Conservation (phyloP, 2,888 invertebrate genomes). For the Iselma pallidipennis region DNA sequence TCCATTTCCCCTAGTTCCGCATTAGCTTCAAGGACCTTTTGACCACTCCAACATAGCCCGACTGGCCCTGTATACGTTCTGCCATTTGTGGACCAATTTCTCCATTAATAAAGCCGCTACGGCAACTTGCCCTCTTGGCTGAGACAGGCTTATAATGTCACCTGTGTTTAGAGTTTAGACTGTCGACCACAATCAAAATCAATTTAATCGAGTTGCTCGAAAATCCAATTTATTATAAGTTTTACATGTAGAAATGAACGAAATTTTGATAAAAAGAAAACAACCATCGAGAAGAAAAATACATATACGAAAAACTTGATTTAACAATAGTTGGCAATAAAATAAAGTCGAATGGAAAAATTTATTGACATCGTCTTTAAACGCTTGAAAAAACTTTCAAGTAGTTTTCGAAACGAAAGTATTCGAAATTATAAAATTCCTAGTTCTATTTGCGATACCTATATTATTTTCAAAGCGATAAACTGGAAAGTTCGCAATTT, state of each 20-base stretch:
- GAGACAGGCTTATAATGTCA: too few species aligned
- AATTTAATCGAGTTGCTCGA: neutral
- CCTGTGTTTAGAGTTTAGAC: too few species aligned
- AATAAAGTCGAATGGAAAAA: conserved; percentile 22
- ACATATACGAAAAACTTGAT: neutral
- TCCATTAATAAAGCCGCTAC: too few species aligned
- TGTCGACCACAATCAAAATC: too few species aligned
- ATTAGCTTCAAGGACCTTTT: too few species aligned
- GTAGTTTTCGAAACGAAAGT: conserved; percentile 22
- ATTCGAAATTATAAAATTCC: conserved; percentile 17
- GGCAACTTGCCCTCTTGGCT: too few species aligned
- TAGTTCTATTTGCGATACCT: conserved; percentile 19
- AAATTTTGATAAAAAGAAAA: neutral
- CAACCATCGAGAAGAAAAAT: neutral
- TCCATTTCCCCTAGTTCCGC: too few species aligned
- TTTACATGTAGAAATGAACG: neutral
- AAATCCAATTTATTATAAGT: neutral
- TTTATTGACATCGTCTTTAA: conserved; percentile 25
- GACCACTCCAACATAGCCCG: too few species aligned
- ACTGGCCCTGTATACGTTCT: too few species aligned
- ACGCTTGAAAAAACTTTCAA: conserved; percentile 26
- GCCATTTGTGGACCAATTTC: too few species aligned
- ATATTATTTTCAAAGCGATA: conserved; percentile 16
- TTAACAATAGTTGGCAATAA: neutral
- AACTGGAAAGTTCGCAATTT: conserved; percentile 12